Evolutionary conservation across 2,797 vertebrate species (phyloP), one percentile per base, ranked within the genome.

Genomic region (Dicrostonyx torquatus): DNA sequence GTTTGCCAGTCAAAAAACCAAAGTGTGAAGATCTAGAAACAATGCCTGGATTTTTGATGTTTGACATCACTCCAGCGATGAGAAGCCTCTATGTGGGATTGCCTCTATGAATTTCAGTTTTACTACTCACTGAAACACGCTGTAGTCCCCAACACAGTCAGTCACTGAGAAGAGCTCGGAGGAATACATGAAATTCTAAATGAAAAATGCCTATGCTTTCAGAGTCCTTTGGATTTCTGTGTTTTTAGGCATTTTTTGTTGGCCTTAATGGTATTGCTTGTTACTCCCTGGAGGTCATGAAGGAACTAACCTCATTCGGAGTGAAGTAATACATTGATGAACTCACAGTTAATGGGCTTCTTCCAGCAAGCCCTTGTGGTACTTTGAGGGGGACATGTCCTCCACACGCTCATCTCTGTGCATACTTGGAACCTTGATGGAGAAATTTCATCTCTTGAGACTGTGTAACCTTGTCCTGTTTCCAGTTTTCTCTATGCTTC

Each of bases 21-120:
- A 86, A 2, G 7, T 77, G 72, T 45, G 43, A 12, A 43, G 2
- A 4, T n/a, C 14, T 13, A 31, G 12, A 37, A 70, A 75, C 45
- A 24, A 45, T 29, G 40, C 20, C 53, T 93, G 78, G 11, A 62
- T 70, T 92, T 93, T 94, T 58, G 55, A 58, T 8, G 5, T 89
- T 5, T 34, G 0, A 14, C 14, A 2, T 60, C 26, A 90, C 22
- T 89, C 5, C 6, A 68, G 31, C 40, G 31, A 77, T 53, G 13
- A 92, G 87, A 20, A 29, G 75, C 9, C 14, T 43, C 13, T 43
- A 84, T 87, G 6, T 40, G 60, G 58, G 13, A 14, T 22, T 58
- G 34, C 82, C 70, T 31, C 50, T 43, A 89, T 86, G 43, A 93
- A 91, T 64, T 90, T 94, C 31, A 95, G 22, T 72, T 70, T 93